Base-by-base conservation (phyloP, 2,113 vertebrate species). In the Callorhinus ursinus region DNA sequence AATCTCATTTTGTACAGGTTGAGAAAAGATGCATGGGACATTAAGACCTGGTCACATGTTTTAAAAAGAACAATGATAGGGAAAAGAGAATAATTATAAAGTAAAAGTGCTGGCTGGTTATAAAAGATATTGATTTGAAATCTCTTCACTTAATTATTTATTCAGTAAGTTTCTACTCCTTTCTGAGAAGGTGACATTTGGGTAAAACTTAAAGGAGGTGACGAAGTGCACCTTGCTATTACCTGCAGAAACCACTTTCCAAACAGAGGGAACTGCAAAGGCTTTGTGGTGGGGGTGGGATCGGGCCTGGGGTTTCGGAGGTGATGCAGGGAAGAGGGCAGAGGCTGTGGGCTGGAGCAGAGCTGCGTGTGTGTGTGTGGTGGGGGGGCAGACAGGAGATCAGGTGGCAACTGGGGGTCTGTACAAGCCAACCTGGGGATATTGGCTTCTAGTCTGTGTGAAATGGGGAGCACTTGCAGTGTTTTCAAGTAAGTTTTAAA, bases 11-110 rank as follows among this genome's bases (percentile, higher is more conserved):
- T 79, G 7, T 33, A 55, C 5, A 51, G 46, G 6, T 74, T 97
- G n/a, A 82, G 77, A 91, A 92, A 94, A 95, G 67, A 94, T 65
- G 6, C 39, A 80, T 36, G 31, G 39, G 36, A 65, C 57, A 93
- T 4, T 81, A 96, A 93, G 46, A 89, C 16, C 24, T 92, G 21
- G 14, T 49, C 39, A 96, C 31, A 72, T 18, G 22, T 4, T 82
- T 53, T 53, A 81, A 84, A 80, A 95, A 92, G 12, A 84, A 72
- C 1, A 59, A 81, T 21, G 55, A 81, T 13, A 77, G 16, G 36
- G 31, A 72, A 96, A 84, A 51, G 33, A 93, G 28, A 93, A 93
- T 83, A 95, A 93, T 93, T 96, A 49, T 74, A 84, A 87, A 79
- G n/a, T 67, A 83, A 90, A 96, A 82, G 8, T 91, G 6, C 13